These are phyloP conservation scores for Hirtodrosophila cameraria DNA, from an alignment of 2,888 invertebrate species.

Conservation along the genomic window DNA sequence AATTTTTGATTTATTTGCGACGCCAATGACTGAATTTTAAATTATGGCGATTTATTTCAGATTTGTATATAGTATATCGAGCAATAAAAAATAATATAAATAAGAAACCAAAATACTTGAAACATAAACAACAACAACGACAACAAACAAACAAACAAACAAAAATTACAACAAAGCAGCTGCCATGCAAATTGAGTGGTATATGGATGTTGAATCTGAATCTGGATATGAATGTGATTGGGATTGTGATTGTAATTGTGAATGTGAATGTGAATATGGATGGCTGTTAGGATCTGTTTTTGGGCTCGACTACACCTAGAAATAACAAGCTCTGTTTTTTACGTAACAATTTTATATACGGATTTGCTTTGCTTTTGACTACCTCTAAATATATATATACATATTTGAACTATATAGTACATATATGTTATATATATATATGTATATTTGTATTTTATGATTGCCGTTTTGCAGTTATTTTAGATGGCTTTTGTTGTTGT, in stretches of 20 bases:
- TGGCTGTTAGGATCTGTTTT: slow-evolving; percentile 36
- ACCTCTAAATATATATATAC: slow-evolving; percentile 1
- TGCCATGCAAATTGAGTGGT: slow-evolving; percentile 61
- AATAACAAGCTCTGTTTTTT: slow-evolving; percentile 44
- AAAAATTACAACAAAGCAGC: slow-evolving; percentile 40
- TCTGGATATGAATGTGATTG: slow-evolving; percentile 1
- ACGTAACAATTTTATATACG: slow-evolving; percentile 11
- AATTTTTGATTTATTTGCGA: slow-evolving; percentile 75
- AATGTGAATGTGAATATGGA: slow-evolving; percentile 5
- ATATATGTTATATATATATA: background rate
- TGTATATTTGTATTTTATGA: slow-evolving; percentile 43
- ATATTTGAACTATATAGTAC: background rate
- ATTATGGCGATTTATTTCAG: slow-evolving; percentile 71
- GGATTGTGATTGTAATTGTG: slow-evolving; percentile 1
- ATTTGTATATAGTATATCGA: slow-evolving; percentile 53
- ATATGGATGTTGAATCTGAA: slow-evolving; percentile 26
- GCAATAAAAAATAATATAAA: slow-evolving; percentile 21
- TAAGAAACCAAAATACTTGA: slow-evolving; percentile 3
- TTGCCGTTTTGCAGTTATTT: slow-evolving; percentile 50
- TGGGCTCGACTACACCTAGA: slow-evolving; percentile 24
- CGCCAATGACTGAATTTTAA: slow-evolving; percentile 76
- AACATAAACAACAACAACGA: slow-evolving; percentile 15
- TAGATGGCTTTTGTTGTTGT: slow-evolving; percentile 15
- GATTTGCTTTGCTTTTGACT: slow-evolving; percentile 17
- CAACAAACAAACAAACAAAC: slow-evolving; percentile 11